Base-by-base conservation (phyloP, 2,888 invertebrate genomes). In the Megastigmus dorsalis region DNA sequence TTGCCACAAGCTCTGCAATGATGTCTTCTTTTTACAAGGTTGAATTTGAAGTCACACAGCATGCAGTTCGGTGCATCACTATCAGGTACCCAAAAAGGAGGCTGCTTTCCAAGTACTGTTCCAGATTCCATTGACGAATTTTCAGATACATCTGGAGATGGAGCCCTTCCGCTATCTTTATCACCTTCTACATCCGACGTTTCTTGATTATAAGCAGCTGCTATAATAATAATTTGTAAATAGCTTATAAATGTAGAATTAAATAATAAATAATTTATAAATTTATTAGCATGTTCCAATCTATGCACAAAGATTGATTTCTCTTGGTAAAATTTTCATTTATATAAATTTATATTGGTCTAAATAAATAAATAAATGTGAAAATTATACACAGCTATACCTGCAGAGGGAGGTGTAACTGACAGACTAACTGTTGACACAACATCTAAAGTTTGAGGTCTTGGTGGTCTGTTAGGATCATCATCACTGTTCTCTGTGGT, bases 31-130 rank as follows among this genome's bases (percentile, higher is more conserved):
- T 93, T 94, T 60, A 96, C 91, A 77, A 96, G 91, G 0, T 94
- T 95, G 87, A 96, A 97, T 86, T 93, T 94, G 54, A 90, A 88
- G 76, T 93, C 92, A 85, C 97, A 97, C 79, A 94, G 92, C 93
- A 96, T 93, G 85, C 97, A 97, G 77, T 90, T 90, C n/a, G 91
- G 89, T 5, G 95, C 94, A 80, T 95, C 94, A 3, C 92, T 90
- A 86, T 97, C 97, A 0, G 96, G 96, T 63, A 97, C 92, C 97
- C 97, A 97, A 81, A 93, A 91, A 0, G 96, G 96, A 13, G 94
- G 93, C 68, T 93, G 91, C 84, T 93, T 92, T 0, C 95, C 95
- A 67, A 95, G 86, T 77, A 89, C 85, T 13, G 87, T 87, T 45
- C 88, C 88, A 54, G 84, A 82, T 75, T 85, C 86, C 65, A 85